Evolutionary conservation across 2,888 invertebrate species (phyloP).

Genomic region (Catocala sponsa): DNA sequence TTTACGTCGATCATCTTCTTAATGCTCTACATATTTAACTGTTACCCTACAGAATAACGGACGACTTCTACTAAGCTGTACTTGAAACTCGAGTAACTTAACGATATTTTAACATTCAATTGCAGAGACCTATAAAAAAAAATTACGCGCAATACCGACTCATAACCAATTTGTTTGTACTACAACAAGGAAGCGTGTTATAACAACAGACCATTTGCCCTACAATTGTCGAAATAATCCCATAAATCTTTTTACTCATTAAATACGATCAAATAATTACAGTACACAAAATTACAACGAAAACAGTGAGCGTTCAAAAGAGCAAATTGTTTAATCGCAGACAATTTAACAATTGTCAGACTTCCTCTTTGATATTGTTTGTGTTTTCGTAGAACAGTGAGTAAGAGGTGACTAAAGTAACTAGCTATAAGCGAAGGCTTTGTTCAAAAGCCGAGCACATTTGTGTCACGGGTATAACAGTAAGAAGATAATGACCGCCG

Average conservation of each 20-base stretch:
- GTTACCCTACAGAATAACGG: too few species aligned
- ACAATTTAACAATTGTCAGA: conserved; percentile 73
- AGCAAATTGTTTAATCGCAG: conserved; percentile 59
- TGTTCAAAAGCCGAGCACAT: conserved; percentile 29
- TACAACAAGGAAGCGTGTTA: conserved; percentile 23
- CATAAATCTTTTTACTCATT: conserved; percentile 39
- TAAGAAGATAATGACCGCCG: conserved; percentile 44
- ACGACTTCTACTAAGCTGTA: too few species aligned
- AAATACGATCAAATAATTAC: conserved; percentile 41
- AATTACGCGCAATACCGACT: too few species aligned
- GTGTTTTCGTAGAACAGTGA: conserved; percentile 49
- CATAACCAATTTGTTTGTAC: neutral
- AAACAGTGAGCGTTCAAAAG: conserved; percentile 43
- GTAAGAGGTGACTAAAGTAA: conserved; percentile 45
- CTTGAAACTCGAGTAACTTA: too few species aligned
- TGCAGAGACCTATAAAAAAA: too few species aligned
- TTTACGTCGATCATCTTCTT: too few species aligned
- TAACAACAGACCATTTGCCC: conserved; percentile 9
- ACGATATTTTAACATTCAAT: too few species aligned
- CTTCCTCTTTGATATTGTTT: conserved; percentile 44
- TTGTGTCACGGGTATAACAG: conserved; percentile 44
- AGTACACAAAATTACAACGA: conserved; percentile 42
- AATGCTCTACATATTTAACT: too few species aligned
- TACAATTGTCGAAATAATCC: conserved; percentile 36
- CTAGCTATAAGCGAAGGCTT: conserved; percentile 41